phyloP scores from a whole-genome alignment of 2,797 vertebrate genomes.

The Galago senegalensis region DNA sequence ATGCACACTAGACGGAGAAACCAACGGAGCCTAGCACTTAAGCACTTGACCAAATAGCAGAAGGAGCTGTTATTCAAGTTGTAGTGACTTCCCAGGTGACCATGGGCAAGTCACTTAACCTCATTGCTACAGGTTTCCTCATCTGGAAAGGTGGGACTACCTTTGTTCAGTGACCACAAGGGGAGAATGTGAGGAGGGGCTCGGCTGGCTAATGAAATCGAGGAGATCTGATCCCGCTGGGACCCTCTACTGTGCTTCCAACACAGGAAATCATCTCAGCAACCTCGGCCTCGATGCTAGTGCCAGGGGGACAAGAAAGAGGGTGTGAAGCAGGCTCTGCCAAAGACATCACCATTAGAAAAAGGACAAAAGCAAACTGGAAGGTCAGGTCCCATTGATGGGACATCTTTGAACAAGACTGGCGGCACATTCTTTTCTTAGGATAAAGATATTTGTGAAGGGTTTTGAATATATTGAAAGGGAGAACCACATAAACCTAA shows the following conservation, averaged over 20 bases:
- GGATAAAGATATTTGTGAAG: not conserved
- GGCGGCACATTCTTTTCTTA: not conserved
- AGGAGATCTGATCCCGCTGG: not conserved
- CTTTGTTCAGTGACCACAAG: not conserved
- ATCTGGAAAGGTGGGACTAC: not conserved
- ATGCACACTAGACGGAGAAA: not conserved
- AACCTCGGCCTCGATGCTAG: not conserved
- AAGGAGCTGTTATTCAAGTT: not conserved
- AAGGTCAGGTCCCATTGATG: not conserved
- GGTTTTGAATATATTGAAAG: not conserved
- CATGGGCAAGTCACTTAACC: not conserved
- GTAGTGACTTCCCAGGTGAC: not conserved
- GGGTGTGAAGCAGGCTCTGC: not conserved
- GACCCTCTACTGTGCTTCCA: not conserved
- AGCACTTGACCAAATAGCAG: not conserved
- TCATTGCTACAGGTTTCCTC: constrained; percentile 10
- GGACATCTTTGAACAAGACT: not conserved
- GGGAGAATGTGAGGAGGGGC: not conserved
- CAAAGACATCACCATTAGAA: not conserved
- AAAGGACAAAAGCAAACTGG: not conserved
- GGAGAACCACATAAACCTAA: not conserved
- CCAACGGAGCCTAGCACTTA: not conserved
- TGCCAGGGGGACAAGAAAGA: too few relatives aligned
- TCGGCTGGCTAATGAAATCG: not conserved
- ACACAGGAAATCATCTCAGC: not conserved